phyloP scores from a whole-genome alignment of 2,888 invertebrate species.

The Lepidocyrtinus sp. region DNA sequence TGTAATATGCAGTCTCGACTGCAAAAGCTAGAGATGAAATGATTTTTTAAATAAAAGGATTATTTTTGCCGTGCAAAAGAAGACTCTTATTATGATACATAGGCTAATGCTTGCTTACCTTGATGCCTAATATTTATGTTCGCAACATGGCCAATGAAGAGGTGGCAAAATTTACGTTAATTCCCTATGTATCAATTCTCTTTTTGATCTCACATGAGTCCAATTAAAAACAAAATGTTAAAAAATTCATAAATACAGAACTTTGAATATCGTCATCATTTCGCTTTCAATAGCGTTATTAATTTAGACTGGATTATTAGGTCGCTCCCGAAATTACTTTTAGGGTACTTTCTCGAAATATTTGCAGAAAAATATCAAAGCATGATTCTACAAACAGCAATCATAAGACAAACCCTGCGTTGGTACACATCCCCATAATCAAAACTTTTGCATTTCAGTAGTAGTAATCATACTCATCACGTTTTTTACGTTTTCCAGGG shows the following conservation, averaged over 20 bases:
- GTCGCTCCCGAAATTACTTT: no score
- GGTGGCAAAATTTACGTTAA: no score
- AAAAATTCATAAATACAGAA: no score
- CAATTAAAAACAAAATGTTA: background rate
- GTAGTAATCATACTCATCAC: background rate
- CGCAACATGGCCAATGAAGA: no score
- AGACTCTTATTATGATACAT: background rate
- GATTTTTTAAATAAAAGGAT: background rate
- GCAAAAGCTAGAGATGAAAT: constrained; percentile 1
- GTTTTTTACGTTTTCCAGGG: no score
- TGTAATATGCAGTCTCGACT: no score
- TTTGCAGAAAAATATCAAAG: no score
- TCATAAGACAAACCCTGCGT: no score
- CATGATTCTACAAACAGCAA: no score
- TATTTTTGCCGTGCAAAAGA: background rate
- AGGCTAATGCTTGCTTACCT: background rate
- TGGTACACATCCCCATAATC: background rate
- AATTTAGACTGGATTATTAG: background rate
- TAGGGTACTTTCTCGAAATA: no score
- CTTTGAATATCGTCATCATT: no score
- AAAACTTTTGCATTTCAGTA: background rate
- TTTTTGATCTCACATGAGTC: background rate
- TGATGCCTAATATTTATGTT: background rate
- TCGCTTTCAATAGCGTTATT: background rate
- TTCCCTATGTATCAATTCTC: no score